phyloP scores from a whole-genome alignment of 2,888 invertebrate genomes.

The Platycheirus albimanus region DNA sequence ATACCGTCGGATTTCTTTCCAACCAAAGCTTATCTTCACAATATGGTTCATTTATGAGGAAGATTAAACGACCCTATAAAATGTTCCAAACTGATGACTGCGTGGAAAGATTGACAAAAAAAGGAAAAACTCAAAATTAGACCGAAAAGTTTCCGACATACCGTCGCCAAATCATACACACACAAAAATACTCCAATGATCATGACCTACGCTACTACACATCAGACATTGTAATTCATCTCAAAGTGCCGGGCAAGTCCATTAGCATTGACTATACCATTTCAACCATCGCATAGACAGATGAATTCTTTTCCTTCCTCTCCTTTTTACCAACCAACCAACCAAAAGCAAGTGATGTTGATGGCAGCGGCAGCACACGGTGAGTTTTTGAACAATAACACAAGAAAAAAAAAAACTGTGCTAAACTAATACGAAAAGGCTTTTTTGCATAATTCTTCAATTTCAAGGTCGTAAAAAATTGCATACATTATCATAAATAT shows the following conservation, averaged over 20 bases:
- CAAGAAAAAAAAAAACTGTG: conserved; percentile 59
- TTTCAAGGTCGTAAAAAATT: conserved; percentile 73
- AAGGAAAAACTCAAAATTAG: too few relatives aligned
- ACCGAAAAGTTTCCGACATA: neutral
- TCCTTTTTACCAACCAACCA: conserved; percentile 12
- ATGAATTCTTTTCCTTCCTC: conserved; percentile 56
- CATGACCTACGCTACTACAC: conserved; percentile 64
- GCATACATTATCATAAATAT: conserved; percentile 74
- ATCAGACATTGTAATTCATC: conserved; percentile 71
- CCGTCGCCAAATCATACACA: neutral
- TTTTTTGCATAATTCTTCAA: conserved; percentile 73
- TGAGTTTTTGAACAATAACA: conserved; percentile 55
- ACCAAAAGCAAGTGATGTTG: too few relatives aligned
- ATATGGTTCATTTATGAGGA: too few relatives aligned
- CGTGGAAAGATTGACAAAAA: too few relatives aligned
- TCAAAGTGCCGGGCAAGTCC: conserved; percentile 65
- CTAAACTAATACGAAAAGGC: conserved; percentile 73
- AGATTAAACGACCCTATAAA: too few relatives aligned
- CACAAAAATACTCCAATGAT: conserved; percentile 38
- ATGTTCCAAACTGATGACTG: too few relatives aligned
- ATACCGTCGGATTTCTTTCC: too few relatives aligned
- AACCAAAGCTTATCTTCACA: too few relatives aligned
- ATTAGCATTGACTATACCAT: conserved; percentile 66
- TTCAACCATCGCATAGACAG: conserved; percentile 56
- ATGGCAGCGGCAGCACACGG: conserved; percentile 19